Evolutionary conservation across 1,140 invertebrate genomes (phyloP).

Genomic region (Lepidurus packardi): DNA sequence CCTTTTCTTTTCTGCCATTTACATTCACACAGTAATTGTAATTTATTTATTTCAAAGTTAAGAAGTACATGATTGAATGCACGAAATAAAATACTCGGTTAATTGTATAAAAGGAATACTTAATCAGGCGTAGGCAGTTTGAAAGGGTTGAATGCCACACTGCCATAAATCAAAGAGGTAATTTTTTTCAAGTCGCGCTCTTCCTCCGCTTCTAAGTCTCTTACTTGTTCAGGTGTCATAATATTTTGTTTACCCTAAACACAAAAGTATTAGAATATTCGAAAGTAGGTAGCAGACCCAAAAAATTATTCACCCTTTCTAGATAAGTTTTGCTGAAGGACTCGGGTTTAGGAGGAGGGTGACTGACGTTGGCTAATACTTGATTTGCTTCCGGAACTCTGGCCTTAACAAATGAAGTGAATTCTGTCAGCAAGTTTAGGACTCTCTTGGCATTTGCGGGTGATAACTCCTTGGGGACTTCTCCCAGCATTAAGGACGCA

Average conservation of each 20-base stretch:
- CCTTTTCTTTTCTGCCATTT: no score
- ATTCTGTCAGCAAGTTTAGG: not conserved
- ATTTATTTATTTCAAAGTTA: not conserved
- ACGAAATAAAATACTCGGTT: not conserved
- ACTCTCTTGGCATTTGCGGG: not conserved
- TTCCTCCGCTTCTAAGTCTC: not conserved
- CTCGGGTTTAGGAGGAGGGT: not conserved
- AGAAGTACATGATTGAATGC: not conserved
- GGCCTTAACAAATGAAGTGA: not conserved
- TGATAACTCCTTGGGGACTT: not conserved
- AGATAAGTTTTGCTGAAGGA: not conserved
- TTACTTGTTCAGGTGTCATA: not conserved
- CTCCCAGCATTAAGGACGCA: not conserved
- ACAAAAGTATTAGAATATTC: not conserved
- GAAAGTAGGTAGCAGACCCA: not conserved
- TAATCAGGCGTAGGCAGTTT: not conserved
- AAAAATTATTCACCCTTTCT: not conserved
- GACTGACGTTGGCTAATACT: not conserved
- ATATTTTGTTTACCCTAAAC: not conserved
- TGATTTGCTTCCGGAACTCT: not conserved
- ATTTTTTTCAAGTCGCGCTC: not conserved
- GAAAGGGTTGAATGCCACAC: not conserved
- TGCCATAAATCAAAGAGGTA: not conserved
- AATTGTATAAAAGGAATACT: not conserved
- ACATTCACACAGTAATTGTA: no score